These are phyloP conservation scores for Cheilosia scutellata DNA, from an alignment of 2,888 invertebrate genomes.

Conservation along the genomic window DNA sequence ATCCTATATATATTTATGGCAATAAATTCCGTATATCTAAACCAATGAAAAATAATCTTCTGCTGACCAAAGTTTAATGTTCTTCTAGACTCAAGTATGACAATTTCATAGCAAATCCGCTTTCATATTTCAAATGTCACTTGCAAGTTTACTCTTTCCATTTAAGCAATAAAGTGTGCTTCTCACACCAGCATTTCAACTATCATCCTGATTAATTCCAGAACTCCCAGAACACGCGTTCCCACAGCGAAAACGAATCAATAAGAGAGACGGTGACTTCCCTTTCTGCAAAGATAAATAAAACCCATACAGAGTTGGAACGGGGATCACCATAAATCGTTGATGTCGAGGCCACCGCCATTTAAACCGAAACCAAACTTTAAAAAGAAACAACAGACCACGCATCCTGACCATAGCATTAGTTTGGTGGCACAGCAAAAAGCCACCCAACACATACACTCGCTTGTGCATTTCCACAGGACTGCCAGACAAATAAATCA, in stretches of 20 bases:
- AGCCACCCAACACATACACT: background rate
- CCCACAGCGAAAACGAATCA: background rate
- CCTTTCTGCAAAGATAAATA: constrained; percentile 12
- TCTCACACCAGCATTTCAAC: constrained; percentile 13
- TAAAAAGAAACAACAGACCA: constrained; percentile 19
- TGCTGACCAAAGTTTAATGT: background rate
- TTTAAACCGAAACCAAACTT: constrained; percentile 7
- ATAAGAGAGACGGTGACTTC: background rate
- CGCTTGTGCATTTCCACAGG: background rate
- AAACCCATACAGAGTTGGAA: constrained; percentile 6
- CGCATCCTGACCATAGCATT: constrained; percentile 10
- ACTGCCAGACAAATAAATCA: constrained; percentile 49
- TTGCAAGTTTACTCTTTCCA: constrained; percentile 1
- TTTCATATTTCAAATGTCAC: background rate
- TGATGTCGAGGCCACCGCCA: background rate
- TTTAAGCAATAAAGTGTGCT: background rate
- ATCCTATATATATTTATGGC: background rate
- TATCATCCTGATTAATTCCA: constrained; percentile 52
- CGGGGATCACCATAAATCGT: constrained; percentile 40
- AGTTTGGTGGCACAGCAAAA: background rate
- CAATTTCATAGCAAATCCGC: background rate
- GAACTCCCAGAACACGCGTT: background rate
- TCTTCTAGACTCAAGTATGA: background rate
- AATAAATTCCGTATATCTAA: background rate
- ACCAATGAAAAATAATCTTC: background rate